Percentiles rank a stretch among this genome's conserved stretches.
phyloP scores from a whole-genome alignment of 2,888 invertebrate genomes.

The Ormyrus labotus region DNA sequence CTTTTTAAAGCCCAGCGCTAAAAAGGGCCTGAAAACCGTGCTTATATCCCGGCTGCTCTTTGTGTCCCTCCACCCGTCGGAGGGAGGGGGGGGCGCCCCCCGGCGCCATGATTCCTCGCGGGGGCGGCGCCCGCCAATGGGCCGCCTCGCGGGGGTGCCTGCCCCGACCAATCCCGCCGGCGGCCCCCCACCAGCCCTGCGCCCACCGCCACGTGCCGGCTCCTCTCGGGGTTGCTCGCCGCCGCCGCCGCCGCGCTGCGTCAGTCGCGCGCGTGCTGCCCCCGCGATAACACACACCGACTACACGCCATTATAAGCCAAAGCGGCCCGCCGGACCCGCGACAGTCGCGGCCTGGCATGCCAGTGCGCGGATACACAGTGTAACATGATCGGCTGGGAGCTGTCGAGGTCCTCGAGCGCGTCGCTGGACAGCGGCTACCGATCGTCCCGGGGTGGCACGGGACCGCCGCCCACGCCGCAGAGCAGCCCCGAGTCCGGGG shows the following conservation, averaged over 20 bases:
- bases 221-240: conserved; percentile 45
- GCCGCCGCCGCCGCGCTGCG: not conserved
- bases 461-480: conserved; percentile 70
- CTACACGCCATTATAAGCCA: not conserved
- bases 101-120: conserved; percentile 67
- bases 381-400: conserved; percentile 69
- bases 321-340: not conserved
- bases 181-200: conserved; percentile 59
- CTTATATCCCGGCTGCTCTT: too few relatives aligned
- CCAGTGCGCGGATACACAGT: not conserved
- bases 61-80: too few relatives aligned
- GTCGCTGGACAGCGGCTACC: conserved; percentile 66
- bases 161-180: conserved; percentile 59
- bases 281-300: not conserved
- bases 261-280: conserved; percentile 48
- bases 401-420: conserved; percentile 55
- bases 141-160: conserved; percentile 63
- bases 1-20: too few relatives aligned
- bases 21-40: too few relatives aligned
- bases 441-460: conserved; percentile 61
- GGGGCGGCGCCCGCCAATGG: conserved; percentile 72
- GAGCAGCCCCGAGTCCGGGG: conserved; percentile 72
- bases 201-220: conserved; percentile 69
- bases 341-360: not conserved
- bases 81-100: too few relatives aligned